phyloP scores from a whole-genome alignment of 2,113 vertebrate genomes.

The Macquaria ambigua region DNA sequence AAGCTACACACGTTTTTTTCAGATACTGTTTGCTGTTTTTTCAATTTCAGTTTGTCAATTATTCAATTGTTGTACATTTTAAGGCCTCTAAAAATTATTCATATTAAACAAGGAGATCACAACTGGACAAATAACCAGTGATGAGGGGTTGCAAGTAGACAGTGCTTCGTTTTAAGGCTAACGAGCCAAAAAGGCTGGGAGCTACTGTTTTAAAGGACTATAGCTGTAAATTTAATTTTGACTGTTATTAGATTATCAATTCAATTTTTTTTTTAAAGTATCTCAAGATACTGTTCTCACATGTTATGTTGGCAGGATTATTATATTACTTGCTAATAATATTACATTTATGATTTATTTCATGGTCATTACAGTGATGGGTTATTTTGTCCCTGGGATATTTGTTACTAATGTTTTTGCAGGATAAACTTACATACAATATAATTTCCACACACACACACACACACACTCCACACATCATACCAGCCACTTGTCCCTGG shows the following conservation, averaged over 20 bases:
- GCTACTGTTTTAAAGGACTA: neutral
- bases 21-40: neutral
- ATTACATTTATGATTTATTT: neutral
- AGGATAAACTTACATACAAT: neutral
- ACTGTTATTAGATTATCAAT: no score
- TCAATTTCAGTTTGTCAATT: neutral
- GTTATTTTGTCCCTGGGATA: neutral
- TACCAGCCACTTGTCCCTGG: slow-evolving; percentile 99
- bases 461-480: slow-evolving; percentile 64
- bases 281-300: neutral
- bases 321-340: neutral
- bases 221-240: no score
- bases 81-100: neutral
- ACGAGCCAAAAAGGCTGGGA: neutral
- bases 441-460: neutral
- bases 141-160: neutral
- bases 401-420: neutral
- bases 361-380: neutral
- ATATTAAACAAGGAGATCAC: neutral
- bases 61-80: neutral
- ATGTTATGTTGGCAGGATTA: neutral
- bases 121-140: neutral
- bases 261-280: no score
- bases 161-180: neutral
- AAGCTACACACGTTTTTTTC: neutral